Evolutionary conservation across 2,888 invertebrate genomes (phyloP).

Genomic region (Spilarctia lutea): DNA sequence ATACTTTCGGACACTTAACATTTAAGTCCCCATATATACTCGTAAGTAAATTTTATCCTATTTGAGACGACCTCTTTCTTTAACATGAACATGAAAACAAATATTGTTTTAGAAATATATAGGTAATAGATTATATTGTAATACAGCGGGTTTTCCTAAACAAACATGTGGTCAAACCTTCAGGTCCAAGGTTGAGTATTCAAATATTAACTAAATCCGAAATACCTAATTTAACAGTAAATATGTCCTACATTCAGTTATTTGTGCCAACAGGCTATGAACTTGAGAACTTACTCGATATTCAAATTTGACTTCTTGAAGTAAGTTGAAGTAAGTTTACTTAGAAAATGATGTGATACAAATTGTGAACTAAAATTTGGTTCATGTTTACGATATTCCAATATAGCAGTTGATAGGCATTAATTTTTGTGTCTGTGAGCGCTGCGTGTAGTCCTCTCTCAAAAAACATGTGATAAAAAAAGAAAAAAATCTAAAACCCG

Average conservation of each 20-base stretch:
- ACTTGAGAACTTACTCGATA: background rate
- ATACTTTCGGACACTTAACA: no score
- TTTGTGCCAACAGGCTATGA: background rate
- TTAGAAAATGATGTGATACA: background rate
- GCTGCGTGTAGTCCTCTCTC: no score
- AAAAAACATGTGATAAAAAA: no score
- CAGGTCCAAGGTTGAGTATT: background rate
- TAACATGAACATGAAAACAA: background rate
- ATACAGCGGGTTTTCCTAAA: background rate
- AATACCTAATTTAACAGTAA: slow-evolving; percentile 8
- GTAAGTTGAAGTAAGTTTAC: background rate
- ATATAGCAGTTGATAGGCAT: no score
- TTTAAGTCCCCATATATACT: background rate
- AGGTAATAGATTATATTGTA: background rate
- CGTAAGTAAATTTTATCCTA: background rate
- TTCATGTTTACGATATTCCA: no score
- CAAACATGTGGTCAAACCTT: background rate
- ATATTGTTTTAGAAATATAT: background rate
- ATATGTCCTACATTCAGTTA: background rate
- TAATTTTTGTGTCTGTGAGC: no score
- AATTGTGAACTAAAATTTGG: no score
- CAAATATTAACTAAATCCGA: slow-evolving; percentile 2
- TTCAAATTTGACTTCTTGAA: background rate
- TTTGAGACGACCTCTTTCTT: background rate
- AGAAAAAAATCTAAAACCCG: no score